Base-by-base conservation (phyloP, 1,140 invertebrate genomes). In the Agrilus planipennis region DNA sequence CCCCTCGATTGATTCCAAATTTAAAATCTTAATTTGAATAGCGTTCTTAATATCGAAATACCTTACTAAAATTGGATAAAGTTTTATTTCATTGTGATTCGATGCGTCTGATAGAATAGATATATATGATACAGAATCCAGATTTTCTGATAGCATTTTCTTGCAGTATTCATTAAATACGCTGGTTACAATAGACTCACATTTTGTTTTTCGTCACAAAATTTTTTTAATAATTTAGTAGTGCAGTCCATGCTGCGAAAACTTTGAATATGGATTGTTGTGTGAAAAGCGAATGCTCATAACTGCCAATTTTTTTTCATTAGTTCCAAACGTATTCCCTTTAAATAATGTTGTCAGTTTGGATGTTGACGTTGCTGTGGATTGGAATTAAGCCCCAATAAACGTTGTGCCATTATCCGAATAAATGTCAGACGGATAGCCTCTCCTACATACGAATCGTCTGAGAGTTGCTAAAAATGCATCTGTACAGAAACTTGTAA, bases 401-500 rank as follows among this genome's bases (percentile, higher is more conserved):
- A 7, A 41, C 31, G 27, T 10, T 29, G 22, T 28, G 23, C 37
- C 37, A 20, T 39, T 39, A 28, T 39, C 35, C 3, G 18, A 23
- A 10, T 27, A 38, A 16, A 38, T 15, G 15, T 22, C 11, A 12
- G 20, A 5, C 6, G 35, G 19, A 4, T 23, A n/a, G 10, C 47
- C 30, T 29, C 62, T 16, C 22, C 58, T 19, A 6, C 46, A 22
- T 1, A 51, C 49, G 30, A 67, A 66, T 15, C 61, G 45, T 12
- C 45, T 27, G 11, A 64, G 47, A 11, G 51, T 46, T 10, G 51
- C 45, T 2, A 67, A 21, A 34, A 64, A 64, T 4, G 51, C 50
- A 16, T 61, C 54, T 0, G 58, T 55, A 4, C 50, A 48, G 0
- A 61, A 32, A 38, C 39, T 34, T 5, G 35, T 36, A n/a, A 54